phyloP scores from a whole-genome alignment of 1,140 invertebrate genomes.

The Chymomyza costata region DNA sequence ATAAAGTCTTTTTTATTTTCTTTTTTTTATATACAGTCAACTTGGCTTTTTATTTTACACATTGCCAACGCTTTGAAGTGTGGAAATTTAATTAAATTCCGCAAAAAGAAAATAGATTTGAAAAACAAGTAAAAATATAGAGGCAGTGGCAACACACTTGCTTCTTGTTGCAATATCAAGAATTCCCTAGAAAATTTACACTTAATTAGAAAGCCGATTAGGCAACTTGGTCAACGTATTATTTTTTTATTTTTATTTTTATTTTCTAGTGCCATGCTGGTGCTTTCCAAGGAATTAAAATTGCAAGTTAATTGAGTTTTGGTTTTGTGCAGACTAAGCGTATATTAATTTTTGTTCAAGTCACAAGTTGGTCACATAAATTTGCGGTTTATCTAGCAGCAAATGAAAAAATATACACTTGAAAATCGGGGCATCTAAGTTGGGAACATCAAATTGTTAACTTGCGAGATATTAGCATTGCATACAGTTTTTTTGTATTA shows the following conservation, averaged over 20 bases:
- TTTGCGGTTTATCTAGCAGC: too few species aligned
- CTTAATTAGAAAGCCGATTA: slow-evolving; percentile 72
- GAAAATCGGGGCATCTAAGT: too few species aligned
- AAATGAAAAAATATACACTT: too few species aligned
- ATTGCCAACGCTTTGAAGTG: slow-evolving; percentile 68
- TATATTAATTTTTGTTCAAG: too few species aligned
- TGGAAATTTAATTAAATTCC: slow-evolving; percentile 71
- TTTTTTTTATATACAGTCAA: slow-evolving; percentile 9
- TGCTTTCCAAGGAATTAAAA: too few species aligned
- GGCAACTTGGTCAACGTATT: slow-evolving; percentile 25
- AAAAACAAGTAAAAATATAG: slow-evolving; percentile 18
- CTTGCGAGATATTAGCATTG: too few species aligned
- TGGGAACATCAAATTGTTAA: too few species aligned
- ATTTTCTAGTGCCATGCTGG: too few species aligned
- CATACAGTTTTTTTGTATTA: too few species aligned
- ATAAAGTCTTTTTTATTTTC: slow-evolving; percentile 36
- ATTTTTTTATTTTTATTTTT: background rate
- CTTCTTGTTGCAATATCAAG: slow-evolving; percentile 21
- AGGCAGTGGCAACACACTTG: slow-evolving; percentile 55
- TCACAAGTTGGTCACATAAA: too few species aligned
- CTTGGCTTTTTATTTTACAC: slow-evolving; percentile 58
- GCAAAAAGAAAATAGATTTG: slow-evolving; percentile 36
- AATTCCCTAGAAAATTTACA: slow-evolving; percentile 51
- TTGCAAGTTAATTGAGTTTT: too few species aligned
- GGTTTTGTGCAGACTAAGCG: too few species aligned